These are phyloP conservation scores for Fistularia tabacaria DNA, from an alignment of 2,797 vertebrate genomes.

Conservation along the genomic window DNA sequence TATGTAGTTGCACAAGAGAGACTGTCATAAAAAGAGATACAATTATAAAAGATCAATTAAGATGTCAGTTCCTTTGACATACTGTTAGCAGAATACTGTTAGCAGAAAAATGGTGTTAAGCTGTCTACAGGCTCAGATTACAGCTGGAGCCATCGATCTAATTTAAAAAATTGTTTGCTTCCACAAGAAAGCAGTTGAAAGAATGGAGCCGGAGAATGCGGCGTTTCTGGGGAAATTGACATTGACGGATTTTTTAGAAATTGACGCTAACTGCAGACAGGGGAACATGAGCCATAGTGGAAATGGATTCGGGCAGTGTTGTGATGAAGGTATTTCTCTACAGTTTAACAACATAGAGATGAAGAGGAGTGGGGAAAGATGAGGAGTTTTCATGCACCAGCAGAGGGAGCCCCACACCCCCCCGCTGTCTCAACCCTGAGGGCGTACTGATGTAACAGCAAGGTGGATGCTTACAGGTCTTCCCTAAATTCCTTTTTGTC, in stretches of 20 bases:
- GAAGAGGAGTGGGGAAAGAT: constrained; percentile 6
- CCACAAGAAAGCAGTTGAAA: constrained; percentile 30
- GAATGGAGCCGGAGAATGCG: constrained; percentile 4
- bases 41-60: constrained; percentile 57
- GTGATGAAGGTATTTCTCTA: constrained; percentile 13
- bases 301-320: constrained; percentile 30
- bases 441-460: constrained; percentile 57
- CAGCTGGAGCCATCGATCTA: constrained; percentile 37
- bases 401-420: constrained; percentile 62
- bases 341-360: constrained; percentile 15
- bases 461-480: constrained; percentile 51
- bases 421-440: constrained; percentile 42
- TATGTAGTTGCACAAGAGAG: constrained; percentile 12
- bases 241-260: constrained; percentile 19
- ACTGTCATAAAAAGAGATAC: constrained; percentile 45
- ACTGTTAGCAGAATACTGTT: constrained; percentile 41
- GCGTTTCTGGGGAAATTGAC: background rate
- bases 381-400: constrained; percentile 37
- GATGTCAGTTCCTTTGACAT: constrained; percentile 34
- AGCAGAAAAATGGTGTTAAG: constrained; percentile 31
- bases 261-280: constrained; percentile 7
- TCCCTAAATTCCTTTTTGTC: constrained; percentile 17
- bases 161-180: constrained; percentile 47
- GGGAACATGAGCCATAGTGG: background rate
- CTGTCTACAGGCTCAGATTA: constrained; percentile 51